Base-by-base conservation (phyloP, 2,888 invertebrate species). In the Drosophila tripunctata region DNA sequence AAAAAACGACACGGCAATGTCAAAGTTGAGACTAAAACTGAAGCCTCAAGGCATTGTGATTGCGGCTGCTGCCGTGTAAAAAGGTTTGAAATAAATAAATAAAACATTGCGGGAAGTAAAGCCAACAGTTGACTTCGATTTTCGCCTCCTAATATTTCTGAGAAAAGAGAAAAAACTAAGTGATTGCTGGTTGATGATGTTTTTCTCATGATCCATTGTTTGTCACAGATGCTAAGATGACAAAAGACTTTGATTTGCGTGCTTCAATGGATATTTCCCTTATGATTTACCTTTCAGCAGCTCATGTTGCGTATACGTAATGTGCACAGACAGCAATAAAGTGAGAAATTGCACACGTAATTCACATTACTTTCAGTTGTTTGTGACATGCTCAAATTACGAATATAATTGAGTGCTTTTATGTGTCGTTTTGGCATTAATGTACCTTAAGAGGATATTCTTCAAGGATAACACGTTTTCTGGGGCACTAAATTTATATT, bases 1-100 rank as follows among this genome's bases (percentile, higher is more conserved):
- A 62, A 68, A 72, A 73, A 65, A 58, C 47, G 52, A 67, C 44
- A 38, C 43, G 22, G 58, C 35, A 64, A 66, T 67, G 73, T 79
- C 80, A 83, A 58, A 83, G 77, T 76, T 78, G 80, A 66, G 68
- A 43, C 33, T 38, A 33, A 60, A 10, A 43, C 33, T 38, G 43
- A 60, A 14, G 41, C 30, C 54, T 55, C 17, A 43, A 60, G 47
- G 38, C 31, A 33, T 48, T 72, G 33, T 52, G 55, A 63, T 55
- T 72, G 51, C 24, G 51, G 57, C 51, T 48, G 50, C 24, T 47
- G 57, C 44, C 48, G 65, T 60, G 70, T 61, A 54, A 78, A n/a
- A 82, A 57, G 45, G 58, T 55, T 60, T 52, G 36, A 22, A 48
- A 63, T 70, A 64, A 64, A 78, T 56, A 61, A 73, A 67, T 45